Evolutionary conservation across 2,888 invertebrate species (phyloP), one percentile per base, ranked within the genome.

Genomic region (Drosophila buzzatii): DNA sequence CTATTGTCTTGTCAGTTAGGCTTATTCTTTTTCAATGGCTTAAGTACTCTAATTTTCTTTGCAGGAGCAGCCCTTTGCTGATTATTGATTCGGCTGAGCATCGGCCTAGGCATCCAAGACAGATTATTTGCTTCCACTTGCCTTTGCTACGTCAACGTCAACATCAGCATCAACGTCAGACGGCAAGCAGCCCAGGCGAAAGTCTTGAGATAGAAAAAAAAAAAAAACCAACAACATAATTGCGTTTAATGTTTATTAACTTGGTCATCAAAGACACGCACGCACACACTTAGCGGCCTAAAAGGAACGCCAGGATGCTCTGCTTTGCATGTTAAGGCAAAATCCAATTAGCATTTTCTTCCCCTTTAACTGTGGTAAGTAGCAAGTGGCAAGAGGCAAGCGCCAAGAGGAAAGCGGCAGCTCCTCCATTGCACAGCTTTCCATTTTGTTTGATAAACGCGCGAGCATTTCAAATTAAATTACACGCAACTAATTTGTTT

Each of bases 401-500:
- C 31, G 56, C 69, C 44, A 64, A 42, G 44, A 27, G 59, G 70
- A 41, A 62, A 47, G 41, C 23, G 53, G 39, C 39, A 27, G 55
- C 55, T 58, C 67, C 83, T 76, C 72, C 85, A 70, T 85, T 82
- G 79, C 73, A 73, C 76, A 73, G 76, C 81, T 84, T 83, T 82
- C 73, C 71, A 84, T 87, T 84, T 86, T 85, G 82, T 84, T 88
- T 88, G 87, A 87, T 81, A 82, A 87, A 87, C 85, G 84, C 74
- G 82, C 65, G 52, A 70, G 72, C 79, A 73, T 88, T 88, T 88
- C 77, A 85, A 88, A 86, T 88, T 82, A 86, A 86, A 86, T 86
- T 86, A 86, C 81, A 85, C 84, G 81, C 86, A 86, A 86, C 86
- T 86, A 86, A 86, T 88, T 86, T 86, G 85, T 77, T 86, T 88